phyloP scores from a whole-genome alignment of 2,888 invertebrate species.

The Caenorhabditis auriculariae region DNA sequence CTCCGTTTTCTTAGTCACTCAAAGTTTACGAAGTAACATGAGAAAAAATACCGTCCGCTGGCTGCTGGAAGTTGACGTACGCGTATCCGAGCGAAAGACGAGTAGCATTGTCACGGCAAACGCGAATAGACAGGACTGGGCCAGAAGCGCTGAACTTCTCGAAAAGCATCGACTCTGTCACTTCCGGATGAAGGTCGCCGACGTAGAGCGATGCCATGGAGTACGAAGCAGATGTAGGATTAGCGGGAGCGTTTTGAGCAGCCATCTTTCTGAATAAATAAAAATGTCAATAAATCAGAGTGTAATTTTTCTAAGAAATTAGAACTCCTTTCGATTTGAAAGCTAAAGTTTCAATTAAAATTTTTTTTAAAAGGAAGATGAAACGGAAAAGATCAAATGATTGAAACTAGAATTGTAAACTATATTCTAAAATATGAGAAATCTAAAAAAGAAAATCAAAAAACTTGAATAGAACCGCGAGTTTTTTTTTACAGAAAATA shows the following conservation, averaged over 20 bases:
- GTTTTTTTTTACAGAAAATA: too few species aligned
- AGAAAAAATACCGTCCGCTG: conserved; percentile 82
- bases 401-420: too few species aligned
- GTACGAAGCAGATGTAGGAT: conserved; percentile 44
- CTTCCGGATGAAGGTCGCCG: conserved; percentile 94
- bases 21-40: neutral
- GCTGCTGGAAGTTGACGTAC: conserved; percentile 99
- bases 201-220: conserved; percentile 95
- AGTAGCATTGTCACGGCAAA: conserved; percentile 96
- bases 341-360: too few species aligned
- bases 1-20: too few species aligned
- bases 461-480: too few species aligned
- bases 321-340: too few species aligned
- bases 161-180: conserved; percentile 96
- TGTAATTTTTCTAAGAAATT: too few species aligned
- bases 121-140: conserved; percentile 95
- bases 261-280: conserved; percentile 11
- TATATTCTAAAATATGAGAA: too few species aligned
- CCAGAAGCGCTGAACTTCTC: conserved; percentile 99
- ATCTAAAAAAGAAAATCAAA: too few species aligned
- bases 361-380: too few species aligned
- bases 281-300: conserved; percentile 16
- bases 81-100: conserved; percentile 97
- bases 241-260: neutral
- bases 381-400: too few species aligned